Evolutionary conservation across 2,113 vertebrate species (phyloP), one percentile per base, ranked within the genome.

Genomic region (Aphyosemion australe): DNA sequence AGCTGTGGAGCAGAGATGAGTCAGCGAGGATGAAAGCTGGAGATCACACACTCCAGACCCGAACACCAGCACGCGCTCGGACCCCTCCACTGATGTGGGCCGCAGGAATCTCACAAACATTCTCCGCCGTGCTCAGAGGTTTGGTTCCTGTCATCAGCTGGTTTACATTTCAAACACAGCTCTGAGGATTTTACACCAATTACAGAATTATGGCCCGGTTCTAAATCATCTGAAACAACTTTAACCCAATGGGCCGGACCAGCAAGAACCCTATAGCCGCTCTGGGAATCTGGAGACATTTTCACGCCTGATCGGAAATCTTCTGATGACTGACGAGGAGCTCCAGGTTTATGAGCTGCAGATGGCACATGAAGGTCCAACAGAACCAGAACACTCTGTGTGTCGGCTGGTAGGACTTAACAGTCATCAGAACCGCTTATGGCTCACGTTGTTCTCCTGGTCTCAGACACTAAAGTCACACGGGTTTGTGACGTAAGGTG

Each of bases 1-100:
- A 71, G 62, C 41, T 46, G 58, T 64, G 75, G 66, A 66, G 43
- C 79, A 64, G 45, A 78, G 72, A 75, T 82, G 75, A 82, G 31
- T 82, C 79, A 78, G 63, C 1, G 57, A 16, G 70, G 61, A 54
- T 67, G 71, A 60, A 31, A 53, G 56, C 49, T 59, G 53, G 21
- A 32, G 43, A 56, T 39, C 58, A 20, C 34, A 65, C 7, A 19
- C 19, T 13, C 11, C 26, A 26, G 26, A 26, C 26, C 26, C 26
- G 1, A 26, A 26, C 26, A 26, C 26, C 26, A 26, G 26, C 26
- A 26, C 26, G 26, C 7, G 51, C 62, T 49, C 42, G 9, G 4
- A 31, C 20, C 8, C 15, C 31, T 5, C 0, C 32, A 50, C 46
- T 39, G 46, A 62, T 39, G 57, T 45, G 57, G 57, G 21, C 31